phyloP scores from a whole-genome alignment of 2,797 vertebrate genomes.

The Chelonia mydas region DNA sequence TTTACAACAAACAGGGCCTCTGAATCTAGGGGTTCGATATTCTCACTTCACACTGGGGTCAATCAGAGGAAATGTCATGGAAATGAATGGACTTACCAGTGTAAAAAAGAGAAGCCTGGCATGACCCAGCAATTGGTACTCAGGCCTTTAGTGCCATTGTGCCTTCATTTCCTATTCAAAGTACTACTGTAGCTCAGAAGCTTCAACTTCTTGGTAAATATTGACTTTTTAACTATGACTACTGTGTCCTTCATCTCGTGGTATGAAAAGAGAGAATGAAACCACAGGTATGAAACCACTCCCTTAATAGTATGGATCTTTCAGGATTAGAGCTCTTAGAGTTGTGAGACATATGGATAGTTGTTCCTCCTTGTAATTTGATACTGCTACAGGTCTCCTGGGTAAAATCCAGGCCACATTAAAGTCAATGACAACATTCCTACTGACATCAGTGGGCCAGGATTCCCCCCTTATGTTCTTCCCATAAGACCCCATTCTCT shows the following conservation, averaged over 20 bases:
- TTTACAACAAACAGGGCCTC: not conserved
- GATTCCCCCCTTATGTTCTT: conserved; percentile 58
- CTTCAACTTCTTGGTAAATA: not conserved
- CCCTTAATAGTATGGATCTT: not conserved
- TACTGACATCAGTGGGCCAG: conserved; percentile 36
- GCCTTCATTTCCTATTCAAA: not conserved
- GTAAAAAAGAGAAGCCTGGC: not conserved
- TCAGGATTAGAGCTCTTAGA: conserved; percentile 20
- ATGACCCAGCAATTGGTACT: not conserved
- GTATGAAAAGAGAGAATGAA: not conserved
- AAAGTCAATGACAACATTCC: conserved; percentile 61
- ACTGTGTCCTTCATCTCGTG: not conserved
- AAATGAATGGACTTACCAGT: not conserved
- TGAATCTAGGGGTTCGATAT: not conserved
- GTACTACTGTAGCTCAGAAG: not conserved
- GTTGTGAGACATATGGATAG: conserved; percentile 41
- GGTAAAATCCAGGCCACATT: conserved; percentile 63
- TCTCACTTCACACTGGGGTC: not conserved
- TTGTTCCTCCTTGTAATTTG: conserved; percentile 28
- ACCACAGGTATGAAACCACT: not conserved
- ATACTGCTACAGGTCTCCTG: conserved; percentile 55
- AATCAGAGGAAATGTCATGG: not conserved
- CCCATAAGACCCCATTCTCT: conserved; percentile 35
- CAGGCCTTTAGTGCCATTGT: not conserved
- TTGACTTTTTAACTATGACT: not conserved